A percentile compares a stretch with the other conserved stretches of the same genome.
phyloP scores from a whole-genome alignment of 1,140 invertebrate species.

The Neocloeon triangulifer region DNA sequence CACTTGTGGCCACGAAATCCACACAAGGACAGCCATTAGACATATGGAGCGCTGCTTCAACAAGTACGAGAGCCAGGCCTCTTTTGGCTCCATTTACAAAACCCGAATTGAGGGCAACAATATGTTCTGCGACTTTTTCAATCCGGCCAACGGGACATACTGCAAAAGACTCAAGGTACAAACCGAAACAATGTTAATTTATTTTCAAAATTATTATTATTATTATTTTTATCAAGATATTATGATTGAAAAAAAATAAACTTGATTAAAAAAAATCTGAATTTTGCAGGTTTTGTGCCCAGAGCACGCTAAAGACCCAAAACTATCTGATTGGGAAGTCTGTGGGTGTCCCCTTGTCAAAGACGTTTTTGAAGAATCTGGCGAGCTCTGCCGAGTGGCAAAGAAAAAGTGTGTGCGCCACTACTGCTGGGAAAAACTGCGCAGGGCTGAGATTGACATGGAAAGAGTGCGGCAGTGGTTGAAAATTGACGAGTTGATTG shows the following conservation, averaged over 20 bases:
- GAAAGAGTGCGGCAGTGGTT: slow-evolving; percentile 58
- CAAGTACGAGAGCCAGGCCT: slow-evolving; percentile 93
- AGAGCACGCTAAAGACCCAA: slow-evolving; percentile 92
- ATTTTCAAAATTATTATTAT: too few species aligned
- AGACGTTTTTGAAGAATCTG: slow-evolving; percentile 57
- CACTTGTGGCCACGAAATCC: slow-evolving; percentile 86
- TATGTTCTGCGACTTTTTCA: slow-evolving; percentile 97
- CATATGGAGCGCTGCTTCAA: slow-evolving; percentile 93
- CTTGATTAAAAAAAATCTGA: too few species aligned
- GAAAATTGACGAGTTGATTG: slow-evolving; percentile 83
- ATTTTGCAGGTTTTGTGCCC: too few species aligned
- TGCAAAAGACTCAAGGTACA: slow-evolving; percentile 84
- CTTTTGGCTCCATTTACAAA: slow-evolving; percentile 85
- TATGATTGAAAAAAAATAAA: too few species aligned
- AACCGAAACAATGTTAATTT: too few species aligned
- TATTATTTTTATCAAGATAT: too few species aligned
- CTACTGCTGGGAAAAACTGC: slow-evolving; percentile 87
- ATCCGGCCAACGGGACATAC: slow-evolving; percentile 71
- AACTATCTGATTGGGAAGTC: slow-evolving; percentile 59
- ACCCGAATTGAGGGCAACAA: slow-evolving; percentile 83
- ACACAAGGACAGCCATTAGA: slow-evolving; percentile 65
- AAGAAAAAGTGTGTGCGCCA: slow-evolving; percentile 86
- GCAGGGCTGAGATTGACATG: slow-evolving; percentile 62
- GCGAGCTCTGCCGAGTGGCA: slow-evolving; percentile 60
- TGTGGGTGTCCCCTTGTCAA: slow-evolving; percentile 79